phyloP scores from a whole-genome alignment of 2,888 invertebrate genomes.

The Macrosiphum euphorbiae region DNA sequence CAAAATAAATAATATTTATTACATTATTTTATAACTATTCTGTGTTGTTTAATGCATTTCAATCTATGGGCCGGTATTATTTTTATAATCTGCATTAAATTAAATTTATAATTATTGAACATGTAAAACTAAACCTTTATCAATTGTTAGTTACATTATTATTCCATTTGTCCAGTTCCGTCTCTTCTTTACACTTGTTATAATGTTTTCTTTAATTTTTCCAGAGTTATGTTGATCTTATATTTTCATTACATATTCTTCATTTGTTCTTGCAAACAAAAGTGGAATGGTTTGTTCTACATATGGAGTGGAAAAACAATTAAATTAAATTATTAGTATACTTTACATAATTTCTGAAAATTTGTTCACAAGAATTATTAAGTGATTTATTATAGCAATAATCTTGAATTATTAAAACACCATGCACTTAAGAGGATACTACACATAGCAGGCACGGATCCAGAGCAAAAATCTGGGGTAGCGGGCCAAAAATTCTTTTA shows the following conservation, averaged over 20 bases:
- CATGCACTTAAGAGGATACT: neutral
- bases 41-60: constrained; percentile 34
- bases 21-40: constrained; percentile 52
- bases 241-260: neutral
- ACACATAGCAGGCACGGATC: no score
- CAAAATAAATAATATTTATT: constrained; percentile 60
- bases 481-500: no score
- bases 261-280: neutral
- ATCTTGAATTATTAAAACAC: neutral
- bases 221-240: neutral
- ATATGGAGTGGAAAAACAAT: neutral
- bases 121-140: neutral
- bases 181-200: neutral
- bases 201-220: neutral
- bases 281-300: neutral
- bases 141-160: neutral
- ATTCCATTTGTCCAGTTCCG: neutral
- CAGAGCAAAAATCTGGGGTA: no score
- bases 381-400: neutral
- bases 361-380: neutral
- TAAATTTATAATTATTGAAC: neutral
- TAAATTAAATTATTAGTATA: neutral
- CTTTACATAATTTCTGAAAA: neutral
- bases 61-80: neutral
- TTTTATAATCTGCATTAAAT: neutral